Conservation (phyloP, 2,888 invertebrate species). For the Imbricaverruca yamaguchii region DNA sequence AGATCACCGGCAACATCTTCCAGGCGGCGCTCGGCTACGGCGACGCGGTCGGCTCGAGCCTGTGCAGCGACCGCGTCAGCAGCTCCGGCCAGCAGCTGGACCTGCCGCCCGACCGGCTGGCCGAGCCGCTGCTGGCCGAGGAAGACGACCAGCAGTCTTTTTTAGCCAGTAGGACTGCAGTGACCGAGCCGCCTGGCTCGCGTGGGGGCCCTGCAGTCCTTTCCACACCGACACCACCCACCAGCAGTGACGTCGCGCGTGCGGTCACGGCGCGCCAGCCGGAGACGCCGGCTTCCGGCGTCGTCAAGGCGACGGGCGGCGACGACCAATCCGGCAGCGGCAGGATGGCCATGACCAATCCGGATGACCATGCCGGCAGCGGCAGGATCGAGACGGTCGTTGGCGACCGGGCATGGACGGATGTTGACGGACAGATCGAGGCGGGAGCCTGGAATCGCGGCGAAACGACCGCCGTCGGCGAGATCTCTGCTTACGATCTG, state of each 20-base stretch:
- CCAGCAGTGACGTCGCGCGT: background rate
- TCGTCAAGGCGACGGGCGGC: too few relatives aligned
- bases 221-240: background rate
- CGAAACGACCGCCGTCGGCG: too few relatives aligned
- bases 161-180: conserved; percentile 16
- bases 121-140: background rate
- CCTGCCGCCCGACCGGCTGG: background rate
- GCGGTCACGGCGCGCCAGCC: too few relatives aligned
- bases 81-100: conserved; percentile 8
- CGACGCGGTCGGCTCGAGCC: background rate
- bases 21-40: background rate
- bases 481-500: too few relatives aligned
- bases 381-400: too few relatives aligned
- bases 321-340: too few relatives aligned
- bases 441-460: too few relatives aligned
- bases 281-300: too few relatives aligned
- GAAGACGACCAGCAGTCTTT: background rate
- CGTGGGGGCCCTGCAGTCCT: conserved; percentile 16
- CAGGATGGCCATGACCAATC: too few relatives aligned
- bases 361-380: too few relatives aligned
- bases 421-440: too few relatives aligned
- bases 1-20: conserved; percentile 12
- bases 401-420: too few relatives aligned
- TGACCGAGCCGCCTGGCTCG: background rate
- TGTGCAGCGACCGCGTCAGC: background rate